phyloP scores from a whole-genome alignment of 2,797 vertebrate genomes.

The Halcyon chelicuti region DNA sequence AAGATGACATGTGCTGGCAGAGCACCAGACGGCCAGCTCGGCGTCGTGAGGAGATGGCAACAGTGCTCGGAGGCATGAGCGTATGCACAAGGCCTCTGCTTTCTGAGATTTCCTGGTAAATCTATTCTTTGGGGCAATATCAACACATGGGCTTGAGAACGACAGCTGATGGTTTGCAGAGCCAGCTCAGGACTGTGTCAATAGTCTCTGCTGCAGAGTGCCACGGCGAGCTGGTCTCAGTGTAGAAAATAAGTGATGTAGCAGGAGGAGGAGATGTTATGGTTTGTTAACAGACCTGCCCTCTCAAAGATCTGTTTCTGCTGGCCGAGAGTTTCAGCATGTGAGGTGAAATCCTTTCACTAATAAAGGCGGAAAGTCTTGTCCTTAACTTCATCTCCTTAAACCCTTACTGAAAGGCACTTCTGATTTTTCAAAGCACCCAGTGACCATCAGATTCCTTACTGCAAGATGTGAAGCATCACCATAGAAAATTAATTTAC shows the following conservation, averaged over 20 bases:
- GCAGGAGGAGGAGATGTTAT: background rate
- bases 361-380: background rate
- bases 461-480: background rate
- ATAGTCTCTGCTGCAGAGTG: background rate
- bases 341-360: background rate
- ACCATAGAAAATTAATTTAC: background rate
- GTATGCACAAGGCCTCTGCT: fast-evolving
- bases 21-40: background rate
- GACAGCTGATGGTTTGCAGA: background rate
- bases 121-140: background rate
- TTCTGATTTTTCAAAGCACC: background rate
- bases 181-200: background rate
- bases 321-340: background rate
- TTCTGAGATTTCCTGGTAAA: background rate
- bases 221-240: fast-evolving
- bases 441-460: background rate
- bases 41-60: fast-evolving
- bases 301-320: background rate
- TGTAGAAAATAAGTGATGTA: background rate
- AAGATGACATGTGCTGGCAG: background rate
- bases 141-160: background rate
- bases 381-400: background rate
- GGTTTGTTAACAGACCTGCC: background rate
- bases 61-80: fast-evolving
- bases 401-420: background rate